Evolutionary conservation across 2,113 vertebrate species (phyloP), one percentile per base, ranked within the genome.

Genomic region (Galemys pyrenaicus): DNA sequence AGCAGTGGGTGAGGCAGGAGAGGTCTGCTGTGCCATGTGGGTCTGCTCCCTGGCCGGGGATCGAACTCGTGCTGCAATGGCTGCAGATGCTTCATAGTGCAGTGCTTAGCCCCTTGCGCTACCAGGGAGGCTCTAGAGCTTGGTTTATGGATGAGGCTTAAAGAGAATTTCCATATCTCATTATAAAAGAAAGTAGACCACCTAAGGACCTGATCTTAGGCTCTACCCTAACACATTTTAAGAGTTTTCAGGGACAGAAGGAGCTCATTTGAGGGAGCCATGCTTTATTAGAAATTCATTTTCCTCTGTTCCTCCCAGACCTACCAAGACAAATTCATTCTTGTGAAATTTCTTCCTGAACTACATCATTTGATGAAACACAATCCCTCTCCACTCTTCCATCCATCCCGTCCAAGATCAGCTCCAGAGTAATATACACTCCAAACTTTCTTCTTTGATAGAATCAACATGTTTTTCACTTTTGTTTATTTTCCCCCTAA

Each of bases 401-500:
- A 41, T 54, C 44, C 13, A 16, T 26, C 10, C 20, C 35, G 10
- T 16, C 49, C 49, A 71, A 87, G 60, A 67, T 37, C 77, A 60
- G 11, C 77, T 82, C 62, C 41, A 62, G n/a, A 13, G 37, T 19
- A 58, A 10, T 22, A 32, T 77, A 56, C 35, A 44, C 26, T 75
- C 67, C 28, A 30, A 46, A 67, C 37, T 49, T 65, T 80, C 83
- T 71, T 64, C 65, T 64, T 44, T 37, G 3, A 71, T 24, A 89
- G 65, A 83, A 93, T 54, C 16, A 17, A 12, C 32, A 1, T 78
- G 35, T 22, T 87, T 49, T 89, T 91, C 51, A 74, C 64, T 83
- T 93, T 54, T 92, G 20, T 92, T 96, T 94, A 91, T 94, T 91
- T 96, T 96, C 71, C 12, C 46, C 58, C 65, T 24, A 49, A 86